These are phyloP conservation scores for Lacerta bilineata DNA, from an alignment of 2,797 vertebrate species.

Conservation along the genomic window DNA sequence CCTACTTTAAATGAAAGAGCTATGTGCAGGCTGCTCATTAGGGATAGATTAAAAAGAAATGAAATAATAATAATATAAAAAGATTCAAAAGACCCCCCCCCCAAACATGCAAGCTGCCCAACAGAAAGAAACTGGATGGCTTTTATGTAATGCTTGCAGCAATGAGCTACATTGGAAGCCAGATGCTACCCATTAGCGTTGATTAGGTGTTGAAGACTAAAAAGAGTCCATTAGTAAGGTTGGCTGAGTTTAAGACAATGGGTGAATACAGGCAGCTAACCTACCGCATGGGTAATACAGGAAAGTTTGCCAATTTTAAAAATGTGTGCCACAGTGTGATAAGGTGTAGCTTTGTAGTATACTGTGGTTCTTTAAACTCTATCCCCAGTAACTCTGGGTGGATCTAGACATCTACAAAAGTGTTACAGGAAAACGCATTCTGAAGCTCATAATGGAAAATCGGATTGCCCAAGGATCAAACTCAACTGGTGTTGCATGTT, in stretches of 20 bases:
- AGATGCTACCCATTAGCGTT: background rate
- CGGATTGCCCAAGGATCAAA: too few species aligned
- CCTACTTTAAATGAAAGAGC: constrained; percentile 5
- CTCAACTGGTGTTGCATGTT: too few species aligned
- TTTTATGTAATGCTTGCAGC: background rate
- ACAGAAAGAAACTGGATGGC: too few species aligned
- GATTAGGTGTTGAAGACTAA: background rate
- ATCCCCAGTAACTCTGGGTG: too few species aligned
- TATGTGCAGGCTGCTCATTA: background rate
- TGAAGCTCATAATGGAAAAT: too few species aligned
- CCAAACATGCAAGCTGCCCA: background rate
- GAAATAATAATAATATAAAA: too few species aligned
- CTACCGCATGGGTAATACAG: background rate
- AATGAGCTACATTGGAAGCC: background rate
- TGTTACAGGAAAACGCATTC: too few species aligned
- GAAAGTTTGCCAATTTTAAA: background rate
- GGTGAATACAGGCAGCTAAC: background rate
- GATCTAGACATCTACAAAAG: too few species aligned
- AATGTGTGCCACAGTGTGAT: too few species aligned
- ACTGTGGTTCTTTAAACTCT: too few species aligned
- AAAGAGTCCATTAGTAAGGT: background rate
- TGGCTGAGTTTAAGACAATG: background rate
- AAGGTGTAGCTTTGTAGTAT: too few species aligned
- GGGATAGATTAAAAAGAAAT: background rate
- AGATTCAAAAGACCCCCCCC: background rate